Conservation (phyloP, 1,140 invertebrate genomes). For the Drosophila subobscura region DNA sequence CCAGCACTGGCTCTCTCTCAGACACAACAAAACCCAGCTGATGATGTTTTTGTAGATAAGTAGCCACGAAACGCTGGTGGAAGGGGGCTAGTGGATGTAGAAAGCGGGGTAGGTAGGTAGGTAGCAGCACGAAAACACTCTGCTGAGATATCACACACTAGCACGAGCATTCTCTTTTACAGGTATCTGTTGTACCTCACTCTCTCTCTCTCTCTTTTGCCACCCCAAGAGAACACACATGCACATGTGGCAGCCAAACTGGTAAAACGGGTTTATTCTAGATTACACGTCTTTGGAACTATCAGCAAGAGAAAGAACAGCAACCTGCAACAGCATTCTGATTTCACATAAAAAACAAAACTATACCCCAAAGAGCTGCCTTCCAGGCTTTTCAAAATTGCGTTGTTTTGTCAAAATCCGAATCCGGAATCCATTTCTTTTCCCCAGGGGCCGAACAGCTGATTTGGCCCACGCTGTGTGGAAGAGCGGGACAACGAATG, state of each 20-base stretch:
- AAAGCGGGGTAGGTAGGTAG: conserved; percentile 43
- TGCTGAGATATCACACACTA: conserved; percentile 21
- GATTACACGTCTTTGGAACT: conserved; percentile 47
- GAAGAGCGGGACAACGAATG: conserved; percentile 34
- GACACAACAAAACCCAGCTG: conserved; percentile 77
- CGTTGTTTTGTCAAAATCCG: conserved; percentile 4
- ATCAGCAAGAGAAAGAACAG: conserved; percentile 18
- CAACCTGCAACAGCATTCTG: conserved; percentile 30
- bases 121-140: conserved; percentile 56
- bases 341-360: conserved; percentile 27
- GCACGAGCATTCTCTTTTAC: conserved; percentile 20
- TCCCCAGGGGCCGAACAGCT: conserved; percentile 46
- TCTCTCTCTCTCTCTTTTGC: too few relatives aligned
- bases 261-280: conserved; percentile 70
- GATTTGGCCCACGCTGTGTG: conserved; percentile 36
- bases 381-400: background rate
- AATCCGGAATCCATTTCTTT: conserved; percentile 4
- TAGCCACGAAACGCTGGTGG: conserved; percentile 6
- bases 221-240: conserved; percentile 19
- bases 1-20: conserved; percentile 26
- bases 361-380: background rate
- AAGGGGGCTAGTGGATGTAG: conserved; percentile 11
- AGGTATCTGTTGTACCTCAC: conserved; percentile 30
- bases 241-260: conserved; percentile 42
- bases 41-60: conserved; percentile 73